Conservation (phyloP, 2,797 vertebrate species). For the Pseudotriccus pelzelni region DNA sequence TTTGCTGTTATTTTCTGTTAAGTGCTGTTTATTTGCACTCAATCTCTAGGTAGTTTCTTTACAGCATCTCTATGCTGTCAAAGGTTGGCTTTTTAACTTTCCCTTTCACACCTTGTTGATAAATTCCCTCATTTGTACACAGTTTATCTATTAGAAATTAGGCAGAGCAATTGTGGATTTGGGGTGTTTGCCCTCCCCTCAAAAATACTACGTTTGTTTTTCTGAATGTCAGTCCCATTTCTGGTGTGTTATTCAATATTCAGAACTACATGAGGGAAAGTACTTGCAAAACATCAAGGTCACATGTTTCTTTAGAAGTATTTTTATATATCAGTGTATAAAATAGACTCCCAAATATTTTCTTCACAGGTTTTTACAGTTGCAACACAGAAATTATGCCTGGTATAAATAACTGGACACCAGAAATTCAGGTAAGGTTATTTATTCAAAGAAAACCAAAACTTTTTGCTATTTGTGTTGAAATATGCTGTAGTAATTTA, state of each 20-base stretch:
- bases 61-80: not conserved
- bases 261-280: not conserved
- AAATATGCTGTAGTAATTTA: not conserved
- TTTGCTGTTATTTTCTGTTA: not conserved
- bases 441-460: not conserved
- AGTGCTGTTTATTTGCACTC: not conserved
- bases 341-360: not conserved
- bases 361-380: constrained; percentile 90
- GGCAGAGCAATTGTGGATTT: not conserved
- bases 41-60: not conserved
- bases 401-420: constrained; percentile 97
- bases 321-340: not conserved
- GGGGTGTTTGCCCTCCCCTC: not conserved
- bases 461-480: not conserved
- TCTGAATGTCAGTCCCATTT: not conserved
- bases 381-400: constrained; percentile 98
- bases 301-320: not conserved
- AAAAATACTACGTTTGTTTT: not conserved
- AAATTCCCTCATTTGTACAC: not conserved
- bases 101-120: not conserved
- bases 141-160: not conserved
- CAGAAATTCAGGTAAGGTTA: constrained; percentile 88
- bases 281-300: not conserved
- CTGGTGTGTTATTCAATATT: not conserved
- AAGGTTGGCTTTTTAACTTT: not conserved